phyloP scores from a whole-genome alignment of 1,140 invertebrate species.

The Conopomorpha cramerella region DNA sequence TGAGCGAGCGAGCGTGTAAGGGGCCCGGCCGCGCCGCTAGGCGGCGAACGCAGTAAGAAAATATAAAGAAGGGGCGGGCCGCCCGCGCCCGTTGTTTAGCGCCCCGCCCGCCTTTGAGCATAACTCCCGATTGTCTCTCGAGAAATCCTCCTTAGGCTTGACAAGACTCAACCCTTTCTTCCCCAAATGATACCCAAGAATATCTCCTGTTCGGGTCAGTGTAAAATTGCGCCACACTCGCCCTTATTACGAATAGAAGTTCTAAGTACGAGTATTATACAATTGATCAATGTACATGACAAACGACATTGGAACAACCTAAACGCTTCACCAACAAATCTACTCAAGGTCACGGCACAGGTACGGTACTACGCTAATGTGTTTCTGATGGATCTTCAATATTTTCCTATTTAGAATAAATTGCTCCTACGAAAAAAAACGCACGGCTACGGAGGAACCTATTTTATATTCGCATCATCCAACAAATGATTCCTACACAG shows the following conservation, averaged over 20 bases:
- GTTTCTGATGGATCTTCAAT: slow-evolving; percentile 53
- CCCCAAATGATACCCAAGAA: slow-evolving; percentile 40
- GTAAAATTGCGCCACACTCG: slow-evolving; percentile 37
- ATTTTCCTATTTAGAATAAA: slow-evolving; percentile 33
- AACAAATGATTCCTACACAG: too few relatives aligned
- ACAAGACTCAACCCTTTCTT: slow-evolving; percentile 47
- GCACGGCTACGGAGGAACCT: too few relatives aligned
- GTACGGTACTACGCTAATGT: slow-evolving; percentile 44
- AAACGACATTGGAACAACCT: too few relatives aligned
- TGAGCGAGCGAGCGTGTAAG: slow-evolving; percentile 68
- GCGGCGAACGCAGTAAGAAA: slow-evolving; percentile 64
- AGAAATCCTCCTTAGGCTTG: slow-evolving; percentile 53
- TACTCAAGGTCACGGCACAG: slow-evolving; percentile 15
- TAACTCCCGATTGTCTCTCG: slow-evolving; percentile 56
- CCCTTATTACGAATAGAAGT: slow-evolving; percentile 13
- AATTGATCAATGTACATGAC: too few relatives aligned
- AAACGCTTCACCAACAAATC: too few relatives aligned
- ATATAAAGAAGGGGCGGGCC: slow-evolving; percentile 67
- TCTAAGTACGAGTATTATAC: slow-evolving; percentile 17
- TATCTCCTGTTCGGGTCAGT: slow-evolving; percentile 55
- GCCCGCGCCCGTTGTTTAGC: slow-evolving; percentile 49
- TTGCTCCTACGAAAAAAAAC: slow-evolving; percentile 19
- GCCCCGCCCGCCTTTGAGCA: slow-evolving; percentile 48
- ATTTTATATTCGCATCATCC: too few relatives aligned
- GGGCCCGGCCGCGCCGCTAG: slow-evolving; percentile 52